phyloP scores from a whole-genome alignment of 2,113 vertebrate genomes.

The Otocyon megalotis region DNA sequence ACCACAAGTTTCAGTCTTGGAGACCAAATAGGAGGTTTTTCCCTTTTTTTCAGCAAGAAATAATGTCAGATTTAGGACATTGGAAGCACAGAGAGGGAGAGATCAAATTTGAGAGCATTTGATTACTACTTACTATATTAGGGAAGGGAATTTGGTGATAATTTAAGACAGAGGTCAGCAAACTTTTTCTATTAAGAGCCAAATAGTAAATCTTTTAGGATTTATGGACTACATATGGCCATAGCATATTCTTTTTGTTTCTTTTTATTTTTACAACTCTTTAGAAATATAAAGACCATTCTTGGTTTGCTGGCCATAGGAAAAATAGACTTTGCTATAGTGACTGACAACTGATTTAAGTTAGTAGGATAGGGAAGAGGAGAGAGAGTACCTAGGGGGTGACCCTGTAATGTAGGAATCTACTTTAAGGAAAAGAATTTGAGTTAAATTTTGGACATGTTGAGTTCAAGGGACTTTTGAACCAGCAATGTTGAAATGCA shows the following conservation, averaged over 20 bases:
- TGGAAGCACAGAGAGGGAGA: not conserved
- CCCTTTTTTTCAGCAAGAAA: not conserved
- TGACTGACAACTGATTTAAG: not conserved
- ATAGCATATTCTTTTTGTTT: not conserved
- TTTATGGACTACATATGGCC: not conserved
- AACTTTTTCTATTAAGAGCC: conserved; percentile 10
- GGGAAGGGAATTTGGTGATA: not conserved
- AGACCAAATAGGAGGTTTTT: not conserved
- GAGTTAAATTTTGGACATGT: conserved; percentile 24
- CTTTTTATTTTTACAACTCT: not conserved
- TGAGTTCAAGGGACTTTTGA: not conserved
- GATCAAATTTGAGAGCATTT: not conserved
- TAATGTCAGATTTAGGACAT: not conserved
- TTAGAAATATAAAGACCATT: conserved; percentile 22
- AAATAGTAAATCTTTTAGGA: conserved; percentile 39
- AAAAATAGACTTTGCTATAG: not conserved
- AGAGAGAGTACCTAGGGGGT: not conserved
- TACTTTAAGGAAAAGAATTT: not conserved
- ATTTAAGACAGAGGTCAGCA: not conserved
- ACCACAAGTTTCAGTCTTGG: not conserved
- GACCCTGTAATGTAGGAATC: not conserved
- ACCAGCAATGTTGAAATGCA: not conserved
- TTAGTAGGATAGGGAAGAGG: not conserved
- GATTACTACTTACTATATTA: not conserved
- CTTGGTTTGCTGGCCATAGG: not conserved